Evolutionary conservation across 2,888 invertebrate genomes (phyloP), one percentile per base, ranked within the genome.

Genomic region (Athalia rosae): DNA sequence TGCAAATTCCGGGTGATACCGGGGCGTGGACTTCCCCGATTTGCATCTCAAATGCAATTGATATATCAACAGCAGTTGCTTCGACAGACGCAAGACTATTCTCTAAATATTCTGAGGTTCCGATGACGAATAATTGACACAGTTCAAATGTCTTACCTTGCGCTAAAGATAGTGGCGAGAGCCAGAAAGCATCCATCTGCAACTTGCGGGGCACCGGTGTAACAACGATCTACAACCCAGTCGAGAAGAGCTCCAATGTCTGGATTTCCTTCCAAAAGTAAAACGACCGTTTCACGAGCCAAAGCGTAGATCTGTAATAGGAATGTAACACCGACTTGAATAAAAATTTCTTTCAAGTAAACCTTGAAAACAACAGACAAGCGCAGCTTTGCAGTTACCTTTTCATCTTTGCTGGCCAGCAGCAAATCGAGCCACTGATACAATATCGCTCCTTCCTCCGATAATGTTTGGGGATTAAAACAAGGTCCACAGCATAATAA

Each of bases 161-260:
- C 96, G 88, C 98, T 98, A 91, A 99, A 99, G 84, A 99, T 97
- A 6, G 98, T 96, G 4, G 98, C 98, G 76, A 99, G 92, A 4
- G 99, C 98, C 88, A 97, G 93, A 90, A 99, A 99, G 89, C 99
- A 99, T 1, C 98, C 97, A 90, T 99, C 98, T 1, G 99, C 98
- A 58, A 99, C 97, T 81, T 96, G 94, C 3, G 95, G 94, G 6
- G 95, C 91, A 5, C 98, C 98, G 0, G 98, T 99, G 90, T 98
- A 99, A 90, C 99, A 99, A 78, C 98, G 94, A 91, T 99, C 98
- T 69, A 99, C 98, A 0, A 98, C 96, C 99, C 99, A 99, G 90
- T 99, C 99, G 63, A 99, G 91, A 74, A 99, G 91, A 4, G 96
- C 94, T 0, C 97, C 96, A 82, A 96, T 95, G 89, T 98, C 98